Percentiles rank a stretch among this genome's conserved stretches.
Evolutionary conservation across 2,888 invertebrate species (phyloP).

Genomic region (Exocentrus adspersus): DNA sequence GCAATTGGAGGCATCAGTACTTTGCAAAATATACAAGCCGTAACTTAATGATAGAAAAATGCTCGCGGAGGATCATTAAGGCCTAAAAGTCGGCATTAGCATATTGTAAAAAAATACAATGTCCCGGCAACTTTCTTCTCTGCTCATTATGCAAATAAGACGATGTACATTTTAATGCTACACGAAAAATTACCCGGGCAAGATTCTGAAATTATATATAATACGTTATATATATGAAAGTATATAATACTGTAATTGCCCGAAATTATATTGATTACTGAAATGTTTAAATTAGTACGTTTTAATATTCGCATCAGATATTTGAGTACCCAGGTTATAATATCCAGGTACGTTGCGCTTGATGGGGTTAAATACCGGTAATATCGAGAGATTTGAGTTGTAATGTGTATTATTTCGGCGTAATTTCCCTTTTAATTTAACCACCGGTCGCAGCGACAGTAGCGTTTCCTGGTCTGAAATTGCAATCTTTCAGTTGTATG

Average conservation of each 20-base stretch:
- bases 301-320: slow-evolving; percentile 37
- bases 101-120: slow-evolving; percentile 12
- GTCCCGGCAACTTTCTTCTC: slow-evolving; percentile 17
- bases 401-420: slow-evolving; percentile 11
- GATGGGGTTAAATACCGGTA: slow-evolving; percentile 29
- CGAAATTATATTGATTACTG: slow-evolving; percentile 25
- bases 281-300: slow-evolving; percentile 18
- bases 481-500: neutral
- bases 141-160: slow-evolving; percentile 25
- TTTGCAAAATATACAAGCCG: neutral
- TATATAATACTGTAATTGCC: slow-evolving; percentile 13
- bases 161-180: slow-evolving; percentile 17
- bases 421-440: slow-evolving; percentile 19
- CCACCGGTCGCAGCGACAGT: slow-evolving; percentile 6
- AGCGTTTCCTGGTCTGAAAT: neutral
- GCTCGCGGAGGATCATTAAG: neutral
- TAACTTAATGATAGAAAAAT: neutral
- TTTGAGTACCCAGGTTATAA: slow-evolving; percentile 38
- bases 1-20: too few relatives aligned
- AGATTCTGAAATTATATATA: slow-evolving; percentile 14
- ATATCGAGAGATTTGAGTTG: slow-evolving; percentile 23
- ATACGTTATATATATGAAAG: slow-evolving; percentile 13
- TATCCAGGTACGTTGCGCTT: slow-evolving; percentile 34
- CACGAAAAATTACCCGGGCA: slow-evolving; percentile 10
- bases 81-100: neutral